Evolutionary conservation across 2,113 vertebrate genomes (phyloP).

Genomic region (Accipiter virgatus): DNA sequence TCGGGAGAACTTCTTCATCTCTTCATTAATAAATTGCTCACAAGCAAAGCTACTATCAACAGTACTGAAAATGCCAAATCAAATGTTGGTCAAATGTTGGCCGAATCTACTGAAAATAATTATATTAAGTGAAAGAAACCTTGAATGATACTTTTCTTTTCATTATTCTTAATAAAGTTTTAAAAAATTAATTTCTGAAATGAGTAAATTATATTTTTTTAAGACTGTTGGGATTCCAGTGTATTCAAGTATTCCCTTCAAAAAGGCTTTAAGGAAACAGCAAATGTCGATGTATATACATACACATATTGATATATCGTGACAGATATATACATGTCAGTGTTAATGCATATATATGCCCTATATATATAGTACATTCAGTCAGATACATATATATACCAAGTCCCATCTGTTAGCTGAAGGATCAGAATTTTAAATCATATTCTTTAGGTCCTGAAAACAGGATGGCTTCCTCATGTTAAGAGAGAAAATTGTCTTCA

Average conservation of each 20-base stretch:
- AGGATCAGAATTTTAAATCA: background rate
- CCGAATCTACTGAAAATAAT: background rate
- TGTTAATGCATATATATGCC: background rate
- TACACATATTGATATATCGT: background rate
- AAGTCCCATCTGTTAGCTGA: background rate
- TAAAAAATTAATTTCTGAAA: background rate
- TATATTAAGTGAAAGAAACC: background rate
- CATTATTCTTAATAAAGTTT: background rate
- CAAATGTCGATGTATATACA: background rate
- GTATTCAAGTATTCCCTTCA: background rate
- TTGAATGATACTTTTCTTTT: background rate
- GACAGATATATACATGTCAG: background rate
- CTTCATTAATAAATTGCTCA: background rate
- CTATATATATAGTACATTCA: background rate
- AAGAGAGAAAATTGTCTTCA: background rate
- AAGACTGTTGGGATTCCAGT: background rate
- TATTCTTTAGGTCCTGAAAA: background rate
- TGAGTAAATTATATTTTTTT: background rate
- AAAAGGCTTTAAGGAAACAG: background rate
- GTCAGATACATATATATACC: background rate
- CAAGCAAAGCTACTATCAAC: background rate
- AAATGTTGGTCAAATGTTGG: background rate
- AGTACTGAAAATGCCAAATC: background rate
- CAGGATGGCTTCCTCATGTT: background rate
- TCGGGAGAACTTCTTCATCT: background rate